Evolutionary conservation across 2,113 vertebrate species (phyloP).

Genomic region (Pionites leucogaster): DNA sequence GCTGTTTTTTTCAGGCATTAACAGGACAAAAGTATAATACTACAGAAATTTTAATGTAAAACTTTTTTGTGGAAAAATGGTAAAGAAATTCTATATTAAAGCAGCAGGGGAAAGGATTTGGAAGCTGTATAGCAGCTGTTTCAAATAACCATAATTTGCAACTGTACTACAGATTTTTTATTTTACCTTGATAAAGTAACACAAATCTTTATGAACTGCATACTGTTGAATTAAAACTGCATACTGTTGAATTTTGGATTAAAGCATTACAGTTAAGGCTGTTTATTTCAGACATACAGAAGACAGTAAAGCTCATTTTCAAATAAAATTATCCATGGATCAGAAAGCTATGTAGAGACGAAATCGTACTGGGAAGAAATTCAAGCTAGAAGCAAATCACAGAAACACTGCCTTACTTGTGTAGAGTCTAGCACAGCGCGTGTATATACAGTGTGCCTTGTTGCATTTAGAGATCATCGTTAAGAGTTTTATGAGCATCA

Average conservation of each 20-base stretch:
- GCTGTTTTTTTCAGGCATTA: slow-evolving; percentile 79
- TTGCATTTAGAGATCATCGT: slow-evolving; percentile 48
- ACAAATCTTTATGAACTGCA: slow-evolving; percentile 13
- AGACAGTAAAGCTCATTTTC: slow-evolving; percentile 38
- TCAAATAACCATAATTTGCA: slow-evolving; percentile 64
- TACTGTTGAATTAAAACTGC: slow-evolving; percentile 13
- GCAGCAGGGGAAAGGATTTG: neutral
- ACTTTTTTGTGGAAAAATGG: slow-evolving; percentile 21
- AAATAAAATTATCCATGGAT: slow-evolving; percentile 42
- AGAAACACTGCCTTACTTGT: neutral
- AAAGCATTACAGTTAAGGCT: slow-evolving; percentile 25
- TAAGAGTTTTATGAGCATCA: slow-evolving; percentile 59
- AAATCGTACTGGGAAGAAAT: slow-evolving; percentile 15
- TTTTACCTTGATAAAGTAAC: slow-evolving; percentile 29
- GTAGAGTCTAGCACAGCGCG: neutral
- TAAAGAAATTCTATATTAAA: slow-evolving; percentile 23
- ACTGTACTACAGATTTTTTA: neutral
- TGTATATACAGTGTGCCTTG: neutral
- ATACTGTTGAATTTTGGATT: slow-evolving; percentile 27
- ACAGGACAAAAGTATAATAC: slow-evolving; percentile 81
- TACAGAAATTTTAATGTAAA: slow-evolving; percentile 69
- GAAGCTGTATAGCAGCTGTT: slow-evolving; percentile 35
- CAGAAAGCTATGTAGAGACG: slow-evolving; percentile 11
- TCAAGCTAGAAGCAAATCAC: slow-evolving; percentile 37
- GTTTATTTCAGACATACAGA: slow-evolving; percentile 18